Evolutionary conservation across 2,797 vertebrate species (phyloP).

Genomic region (Oreortyx pictus): DNA sequence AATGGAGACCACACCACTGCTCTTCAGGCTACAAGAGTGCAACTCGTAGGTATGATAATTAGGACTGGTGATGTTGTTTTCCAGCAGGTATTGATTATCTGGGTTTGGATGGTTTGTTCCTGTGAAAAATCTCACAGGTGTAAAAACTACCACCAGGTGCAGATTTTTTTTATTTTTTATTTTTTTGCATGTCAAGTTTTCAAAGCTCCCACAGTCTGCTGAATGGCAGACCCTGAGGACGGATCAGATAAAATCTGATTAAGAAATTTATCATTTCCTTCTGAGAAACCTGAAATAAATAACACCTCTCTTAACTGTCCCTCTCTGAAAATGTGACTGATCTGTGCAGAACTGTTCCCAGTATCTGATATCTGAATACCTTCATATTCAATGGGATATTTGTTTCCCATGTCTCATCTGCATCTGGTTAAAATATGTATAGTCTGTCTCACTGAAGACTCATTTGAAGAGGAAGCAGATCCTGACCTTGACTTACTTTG

Average conservation of each 20-base stretch:
- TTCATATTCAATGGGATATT: not conserved
- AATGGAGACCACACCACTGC: not conserved
- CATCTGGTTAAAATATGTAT: not conserved
- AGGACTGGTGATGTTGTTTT: not conserved
- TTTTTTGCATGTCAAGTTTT: not conserved
- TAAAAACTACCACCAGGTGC: not conserved
- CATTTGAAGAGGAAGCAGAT: not conserved
- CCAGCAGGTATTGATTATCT: not conserved
- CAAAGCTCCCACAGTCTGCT: not conserved
- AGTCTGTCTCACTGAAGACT: not conserved
- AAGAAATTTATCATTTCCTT: not conserved
- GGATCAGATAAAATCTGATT: not conserved
- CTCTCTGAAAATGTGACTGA: not conserved
- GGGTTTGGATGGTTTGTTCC: not conserved
- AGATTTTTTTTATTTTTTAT: not conserved
- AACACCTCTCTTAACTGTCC: not conserved
- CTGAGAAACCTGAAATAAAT: slow-evolving; percentile 6
- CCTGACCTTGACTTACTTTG: not conserved
- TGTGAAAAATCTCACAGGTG: not conserved
- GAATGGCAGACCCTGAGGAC: not conserved
- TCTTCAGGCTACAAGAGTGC: not conserved
- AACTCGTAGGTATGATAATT: not conserved
- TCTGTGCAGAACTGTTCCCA: not conserved
- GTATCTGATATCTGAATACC: not conserved
- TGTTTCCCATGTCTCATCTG: not conserved